Base-by-base conservation (phyloP, 2,113 vertebrate genomes). In the Clarias magur region DNA sequence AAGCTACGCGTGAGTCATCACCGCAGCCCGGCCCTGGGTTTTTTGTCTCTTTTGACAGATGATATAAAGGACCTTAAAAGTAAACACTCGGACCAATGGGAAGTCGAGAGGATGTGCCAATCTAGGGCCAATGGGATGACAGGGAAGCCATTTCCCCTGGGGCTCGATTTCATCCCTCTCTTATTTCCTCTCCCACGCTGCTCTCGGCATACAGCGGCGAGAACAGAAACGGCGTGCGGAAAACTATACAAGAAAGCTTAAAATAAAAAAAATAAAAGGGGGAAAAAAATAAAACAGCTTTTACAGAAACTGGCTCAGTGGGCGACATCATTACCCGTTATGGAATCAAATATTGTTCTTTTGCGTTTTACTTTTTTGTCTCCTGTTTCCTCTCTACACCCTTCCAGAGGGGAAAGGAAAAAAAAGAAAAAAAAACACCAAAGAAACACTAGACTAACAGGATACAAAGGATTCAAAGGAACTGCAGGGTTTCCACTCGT, bases 141-240 rank as follows among this genome's bases (percentile, higher is more conserved):
- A 92, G 57, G 90, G 90, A 92, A 94, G 91, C 85, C 34, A 25
- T 89, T 92, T 91, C 92, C 89, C 62, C 62, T 17, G 85, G 60
- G 89, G 89, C 89, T 89, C 86, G 91, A 91, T 25, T 67, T 62
- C 23, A 80, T 34, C 19, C 4, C 57, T 81, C 57, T 81, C 79
- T 42, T 38, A 62, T 81, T 81, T 81, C 79, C 57, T 81, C 79
- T 81, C 79, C 57, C 79, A 81, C 30, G 21, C 79, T 3, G 79
- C 79, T 13, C 17, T 34, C 27, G 17, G 78, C 27, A 10, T 25
- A 21, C 79, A 1, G 79, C 12, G 19, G 57, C 1, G 57, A 25
- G 79, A 42, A 62, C 57, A 62, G 57, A 38, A 11, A 60, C 78
- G 56, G 56, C 30, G 23, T 42, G 30, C 25, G n/a, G 2, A 62